Conservation (phyloP, 1,140 invertebrate genomes). For the Heliconius hewitsoni region DNA sequence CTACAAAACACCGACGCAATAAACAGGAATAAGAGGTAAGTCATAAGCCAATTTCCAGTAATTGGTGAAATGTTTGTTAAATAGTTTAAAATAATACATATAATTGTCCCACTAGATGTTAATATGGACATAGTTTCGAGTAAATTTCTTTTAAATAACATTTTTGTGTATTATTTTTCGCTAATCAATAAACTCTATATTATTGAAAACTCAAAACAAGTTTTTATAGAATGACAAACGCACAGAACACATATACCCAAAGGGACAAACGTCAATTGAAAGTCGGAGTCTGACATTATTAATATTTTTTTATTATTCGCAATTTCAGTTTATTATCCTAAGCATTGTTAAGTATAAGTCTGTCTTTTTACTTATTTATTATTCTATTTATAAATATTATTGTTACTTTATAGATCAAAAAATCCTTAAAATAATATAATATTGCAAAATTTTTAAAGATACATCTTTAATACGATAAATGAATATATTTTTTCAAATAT, state of each 20-base stretch:
- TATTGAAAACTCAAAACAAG: neutral
- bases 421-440: no score
- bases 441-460: no score
- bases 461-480: no score
- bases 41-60: conserved; percentile 66
- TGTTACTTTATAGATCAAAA: no score
- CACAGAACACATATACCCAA: no score
- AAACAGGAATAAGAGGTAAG: conserved; percentile 65
- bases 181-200: conserved; percentile 16
- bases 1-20: conserved; percentile 62
- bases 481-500: no score
- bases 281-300: neutral
- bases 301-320: no score
- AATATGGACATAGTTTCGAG: conserved; percentile 58
- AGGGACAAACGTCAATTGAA: neutral
- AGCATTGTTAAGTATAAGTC: no score
- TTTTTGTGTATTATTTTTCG: conserved; percentile 41
- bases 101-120: conserved; percentile 52
- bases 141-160: conserved; percentile 68
- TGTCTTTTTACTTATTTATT: no score
- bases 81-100: conserved; percentile 62
- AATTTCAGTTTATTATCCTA: no score
- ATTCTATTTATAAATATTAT: no score
- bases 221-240: neutral
- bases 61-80: conserved; percentile 66